A percentile compares a stretch with the other conserved stretches of the same genome.
Evolutionary conservation across 2,888 invertebrate species (phyloP).

Genomic region (Trilocha varians): DNA sequence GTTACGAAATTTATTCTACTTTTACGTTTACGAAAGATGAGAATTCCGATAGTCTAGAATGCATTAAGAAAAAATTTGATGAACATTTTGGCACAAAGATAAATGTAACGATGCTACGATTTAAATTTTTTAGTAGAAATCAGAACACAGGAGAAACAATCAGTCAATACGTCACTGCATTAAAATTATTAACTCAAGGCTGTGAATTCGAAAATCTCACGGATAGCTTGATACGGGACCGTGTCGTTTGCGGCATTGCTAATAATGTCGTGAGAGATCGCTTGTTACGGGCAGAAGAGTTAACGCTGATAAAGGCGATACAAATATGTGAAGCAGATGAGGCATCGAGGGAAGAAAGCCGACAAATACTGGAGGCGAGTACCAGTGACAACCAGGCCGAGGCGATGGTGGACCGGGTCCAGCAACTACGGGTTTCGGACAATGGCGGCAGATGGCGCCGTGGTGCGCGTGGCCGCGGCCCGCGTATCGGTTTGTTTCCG

Average conservation of each 20-base stretch:
- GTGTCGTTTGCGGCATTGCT: constrained; percentile 10
- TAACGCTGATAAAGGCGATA: constrained; percentile 9
- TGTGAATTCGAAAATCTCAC: constrained; percentile 11
- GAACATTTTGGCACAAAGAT: too few species aligned
- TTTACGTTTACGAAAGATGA: too few species aligned
- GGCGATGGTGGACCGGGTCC: neutral
- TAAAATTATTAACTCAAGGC: constrained; percentile 6
- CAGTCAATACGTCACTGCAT: constrained; percentile 7
- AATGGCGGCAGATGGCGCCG: neutral
- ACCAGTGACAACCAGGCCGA: neutral
- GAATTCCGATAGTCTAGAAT: too few species aligned
- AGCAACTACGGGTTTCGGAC: neutral
- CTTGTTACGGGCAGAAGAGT: constrained; percentile 8
- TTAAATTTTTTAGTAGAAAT: too few species aligned
- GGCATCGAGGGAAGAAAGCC: constrained; percentile 6
- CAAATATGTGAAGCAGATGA: constrained; percentile 11
- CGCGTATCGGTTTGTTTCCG: neutral
- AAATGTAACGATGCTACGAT: too few species aligned
- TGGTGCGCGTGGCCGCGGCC: neutral
- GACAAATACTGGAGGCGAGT: constrained; percentile 3
- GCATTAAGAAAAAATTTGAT: too few species aligned
- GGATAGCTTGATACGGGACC: constrained; percentile 9
- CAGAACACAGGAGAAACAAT: too few species aligned
- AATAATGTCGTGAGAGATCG: constrained; percentile 6
- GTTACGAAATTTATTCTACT: too few species aligned